These are phyloP conservation scores for Xenus cinereus DNA, from an alignment of 2,113 vertebrate species.

Conservation along the genomic window DNA sequence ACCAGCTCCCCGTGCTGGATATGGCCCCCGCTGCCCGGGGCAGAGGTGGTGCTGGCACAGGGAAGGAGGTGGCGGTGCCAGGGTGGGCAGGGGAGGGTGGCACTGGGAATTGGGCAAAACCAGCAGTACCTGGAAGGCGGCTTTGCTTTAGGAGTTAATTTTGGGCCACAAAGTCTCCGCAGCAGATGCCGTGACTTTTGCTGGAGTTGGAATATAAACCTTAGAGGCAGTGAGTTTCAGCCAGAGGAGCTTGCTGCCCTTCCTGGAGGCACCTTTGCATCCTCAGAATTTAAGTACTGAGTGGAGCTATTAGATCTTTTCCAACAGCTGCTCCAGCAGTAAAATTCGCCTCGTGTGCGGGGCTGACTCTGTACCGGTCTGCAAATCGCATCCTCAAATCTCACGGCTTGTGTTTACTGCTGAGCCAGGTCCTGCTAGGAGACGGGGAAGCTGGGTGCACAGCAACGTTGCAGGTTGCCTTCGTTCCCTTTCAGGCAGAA, in stretches of 20 bases:
- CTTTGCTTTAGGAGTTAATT: conserved; percentile 23
- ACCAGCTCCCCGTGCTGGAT: not conserved
- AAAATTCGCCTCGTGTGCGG: not conserved
- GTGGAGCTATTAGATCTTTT: not conserved
- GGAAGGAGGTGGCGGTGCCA: too few relatives aligned
- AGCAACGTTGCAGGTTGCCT: not conserved
- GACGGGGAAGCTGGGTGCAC: not conserved
- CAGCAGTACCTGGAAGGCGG: not conserved
- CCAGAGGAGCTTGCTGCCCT: not conserved
- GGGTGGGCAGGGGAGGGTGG: not conserved
- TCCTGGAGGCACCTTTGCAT: not conserved
- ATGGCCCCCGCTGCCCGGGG: not conserved
- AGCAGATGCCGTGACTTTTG: not conserved
- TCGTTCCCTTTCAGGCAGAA: not conserved
- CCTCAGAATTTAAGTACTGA: not conserved
- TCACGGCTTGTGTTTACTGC: not conserved
- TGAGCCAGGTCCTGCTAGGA: not conserved
- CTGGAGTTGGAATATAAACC: not conserved
- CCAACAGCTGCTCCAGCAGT: not conserved
- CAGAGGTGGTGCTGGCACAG: not conserved
- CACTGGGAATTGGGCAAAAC: not conserved
- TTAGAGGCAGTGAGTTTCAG: not conserved
- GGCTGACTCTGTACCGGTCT: not conserved
- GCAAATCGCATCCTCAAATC: not conserved
- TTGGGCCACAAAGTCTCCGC: not conserved